Base-by-base conservation (phyloP, 2,888 invertebrate species). In the Nomada ruficornis region DNA sequence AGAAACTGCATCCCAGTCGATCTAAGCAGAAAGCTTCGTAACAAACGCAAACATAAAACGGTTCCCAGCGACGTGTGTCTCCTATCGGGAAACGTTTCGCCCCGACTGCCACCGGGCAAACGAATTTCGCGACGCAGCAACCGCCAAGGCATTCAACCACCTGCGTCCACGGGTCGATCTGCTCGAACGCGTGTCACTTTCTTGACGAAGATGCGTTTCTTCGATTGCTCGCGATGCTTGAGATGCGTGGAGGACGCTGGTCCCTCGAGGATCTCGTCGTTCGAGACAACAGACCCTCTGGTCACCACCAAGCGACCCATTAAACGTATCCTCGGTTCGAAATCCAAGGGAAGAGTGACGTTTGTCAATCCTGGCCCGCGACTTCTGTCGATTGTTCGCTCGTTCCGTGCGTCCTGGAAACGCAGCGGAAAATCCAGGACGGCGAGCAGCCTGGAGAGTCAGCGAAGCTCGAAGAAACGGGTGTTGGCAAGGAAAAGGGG, bases 301-400 rank as follows among this genome's bases (percentile, higher is more conserved):
- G 88, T 91, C 42, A 91, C 90, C 55, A 92, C 91, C 42, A 93
- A 91, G 75, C 86, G 90, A 0, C 91, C 93, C 0, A 65, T 62
- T 42, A 29, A 60, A 23, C 84, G 72, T 23, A 20, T 47, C 13
- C 52, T 42, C n/a, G 73, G 55, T 7, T 85, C 80, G 67, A 88
- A 82, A 55, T 70, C 85, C 5, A 69, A 73, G 74, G 36, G 87
- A 68, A 80, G 84, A 67, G 36, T 64, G 63, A 10, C 60, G 74
- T n/a, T 64, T 60, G 55, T 42, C 68, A 50, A 65, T 68, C 47
- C 75, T 18, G 81, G 82, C 15, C 55, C 67, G 2, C 88, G 88
- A 36, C 80, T 91, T 5, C 77, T 91, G 9, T 69, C 82, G 11
- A 80, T 92, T 47, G 80, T 90, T 20, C 86, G 89, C 42, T 86